Conservation (phyloP, 2,888 invertebrate genomes). For the Metopia argyrocephala region DNA sequence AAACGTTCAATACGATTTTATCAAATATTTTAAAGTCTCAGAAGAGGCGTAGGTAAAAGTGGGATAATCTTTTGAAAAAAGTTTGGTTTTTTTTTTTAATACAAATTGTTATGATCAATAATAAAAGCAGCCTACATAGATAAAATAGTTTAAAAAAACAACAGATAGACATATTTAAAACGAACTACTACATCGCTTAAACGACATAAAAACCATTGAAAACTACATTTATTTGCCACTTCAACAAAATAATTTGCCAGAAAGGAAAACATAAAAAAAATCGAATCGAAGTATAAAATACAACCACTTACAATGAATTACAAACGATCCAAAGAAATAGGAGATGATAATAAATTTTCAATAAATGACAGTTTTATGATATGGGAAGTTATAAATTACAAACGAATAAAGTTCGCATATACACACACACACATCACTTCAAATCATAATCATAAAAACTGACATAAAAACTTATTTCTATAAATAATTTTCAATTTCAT, state of each 20-base stretch:
- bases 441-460: slow-evolving; percentile 29
- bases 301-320: neutral
- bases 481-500: neutral
- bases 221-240: slow-evolving; percentile 46
- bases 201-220: slow-evolving; percentile 46
- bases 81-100: neutral
- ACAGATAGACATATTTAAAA: neutral
- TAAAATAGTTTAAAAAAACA: slow-evolving; percentile 18
- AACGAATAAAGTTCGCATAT: neutral
- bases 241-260: slow-evolving; percentile 27
- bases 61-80: slow-evolving; percentile 42
- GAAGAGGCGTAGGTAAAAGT: slow-evolving; percentile 39
- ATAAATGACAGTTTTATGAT: slow-evolving; percentile 62
- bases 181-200: slow-evolving; percentile 18
- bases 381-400: slow-evolving; percentile 63
- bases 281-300: neutral
- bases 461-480: slow-evolving; percentile 26
- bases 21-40: neutral
- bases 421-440: neutral
- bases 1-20: too few species aligned
- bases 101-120: slow-evolving; percentile 42
- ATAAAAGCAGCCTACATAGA: slow-evolving; percentile 48
- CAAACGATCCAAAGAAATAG: neutral
- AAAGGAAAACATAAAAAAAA: neutral
- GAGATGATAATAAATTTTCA: slow-evolving; percentile 58